Conservation (phyloP, 2,888 invertebrate species). For the Ophion ellenae region DNA sequence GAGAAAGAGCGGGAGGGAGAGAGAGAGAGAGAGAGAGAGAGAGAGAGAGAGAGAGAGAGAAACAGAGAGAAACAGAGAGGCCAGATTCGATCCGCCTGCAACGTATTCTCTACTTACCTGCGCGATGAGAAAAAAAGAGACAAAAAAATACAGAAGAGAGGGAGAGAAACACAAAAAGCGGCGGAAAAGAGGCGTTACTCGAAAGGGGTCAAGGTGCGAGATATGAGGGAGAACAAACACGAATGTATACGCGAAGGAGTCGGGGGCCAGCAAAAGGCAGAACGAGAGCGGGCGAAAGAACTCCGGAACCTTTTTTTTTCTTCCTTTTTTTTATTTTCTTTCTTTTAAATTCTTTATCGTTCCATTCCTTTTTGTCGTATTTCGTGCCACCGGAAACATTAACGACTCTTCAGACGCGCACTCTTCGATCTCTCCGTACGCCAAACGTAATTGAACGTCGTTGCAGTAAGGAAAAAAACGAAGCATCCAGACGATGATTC, state of each 20-base stretch:
- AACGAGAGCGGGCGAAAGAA: too few relatives aligned
- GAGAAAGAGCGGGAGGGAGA: conserved; percentile 44
- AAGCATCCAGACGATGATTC: not conserved
- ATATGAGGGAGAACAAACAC: conserved; percentile 48
- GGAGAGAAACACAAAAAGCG: conserved; percentile 5
- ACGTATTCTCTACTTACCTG: conserved; percentile 63
- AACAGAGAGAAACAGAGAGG: conserved; percentile 31
- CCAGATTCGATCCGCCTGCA: conserved; percentile 56
- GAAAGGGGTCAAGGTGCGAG: conserved; percentile 60
- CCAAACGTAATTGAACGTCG: not conserved
- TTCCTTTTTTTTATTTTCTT: too few relatives aligned
- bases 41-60: conserved; percentile 37
- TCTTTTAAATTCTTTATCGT: too few relatives aligned
- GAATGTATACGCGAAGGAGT: conserved; percentile 15
- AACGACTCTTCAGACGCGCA: conserved; percentile 22
- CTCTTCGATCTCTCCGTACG: not conserved
- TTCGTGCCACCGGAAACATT: conserved; percentile 32
- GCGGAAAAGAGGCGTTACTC: conserved; percentile 35
- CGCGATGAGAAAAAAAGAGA: not conserved
- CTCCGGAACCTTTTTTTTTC: conserved; percentile 7
- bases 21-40: conserved; percentile 1
- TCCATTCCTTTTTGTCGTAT: too few relatives aligned
- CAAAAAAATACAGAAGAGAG: conserved; percentile 16
- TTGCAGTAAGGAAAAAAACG: not conserved
- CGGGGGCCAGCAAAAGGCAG: too few relatives aligned